Base-by-base conservation (phyloP, 2,888 invertebrate species). In the Acanthosoma haemorrhoidale region DNA sequence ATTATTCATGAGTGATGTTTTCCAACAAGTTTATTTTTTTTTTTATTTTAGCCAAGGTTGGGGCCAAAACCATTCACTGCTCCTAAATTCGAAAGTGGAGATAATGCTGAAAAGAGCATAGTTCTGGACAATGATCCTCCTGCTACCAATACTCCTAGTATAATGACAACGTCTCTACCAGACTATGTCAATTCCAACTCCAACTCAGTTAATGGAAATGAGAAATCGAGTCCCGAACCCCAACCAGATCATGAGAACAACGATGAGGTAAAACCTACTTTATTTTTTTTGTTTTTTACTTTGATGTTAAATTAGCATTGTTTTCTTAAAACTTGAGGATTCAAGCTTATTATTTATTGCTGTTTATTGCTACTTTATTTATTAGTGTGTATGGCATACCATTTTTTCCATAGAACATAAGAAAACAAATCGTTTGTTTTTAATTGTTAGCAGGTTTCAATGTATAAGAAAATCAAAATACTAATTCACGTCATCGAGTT, bases 51-150 rank as follows among this genome's bases (percentile, higher is more conserved):
- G 92, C 92, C 92, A 57, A 87, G 92, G 25, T 84, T 92, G 59
- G 92, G 92, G 2, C 92, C 92, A 39, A 92, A 92, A 79, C 92
- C 92, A 29, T 92, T 92, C 79, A 90, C 91, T 8, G 88, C 91
- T 43, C 88, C 90, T 4, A 77, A 77, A 71, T 73, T 77, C 29
- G 75, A 73, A 70, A 72, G 70, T 32, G 74, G 68, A 16, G 72
- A 61, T 39, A 69, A 69, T 31, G 64, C 64, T 15, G 34, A 68
- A 8, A 68, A 70, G 16, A 73, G 59, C 9, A 60, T 67, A 15
- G 32, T 59, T n/a, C 60, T 73, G 21, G 36, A 70, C 15, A 67
- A 70, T 59, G 72, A 73, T 51, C 66, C 70, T 13, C 67, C 70
- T 36, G 63, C 68, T 18, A 18, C 66, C 15, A 38, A 36, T 31